A percentile compares a stretch with the other conserved stretches of the same genome.
phyloP scores from a whole-genome alignment of 2,113 vertebrate genomes.

The Aegypius monachus region DNA sequence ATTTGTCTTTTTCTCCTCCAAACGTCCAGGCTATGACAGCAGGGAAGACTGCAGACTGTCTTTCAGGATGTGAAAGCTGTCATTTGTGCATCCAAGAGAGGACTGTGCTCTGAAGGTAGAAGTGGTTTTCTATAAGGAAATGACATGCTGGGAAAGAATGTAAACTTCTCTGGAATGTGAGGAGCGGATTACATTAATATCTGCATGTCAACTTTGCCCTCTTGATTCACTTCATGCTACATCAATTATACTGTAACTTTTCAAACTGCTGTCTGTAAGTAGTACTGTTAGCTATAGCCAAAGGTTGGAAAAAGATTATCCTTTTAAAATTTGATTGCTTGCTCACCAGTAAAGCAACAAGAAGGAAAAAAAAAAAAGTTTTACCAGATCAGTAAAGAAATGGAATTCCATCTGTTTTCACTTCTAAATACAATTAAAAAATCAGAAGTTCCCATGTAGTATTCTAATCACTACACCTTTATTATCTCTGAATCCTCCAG shows the following conservation, averaged over 20 bases:
- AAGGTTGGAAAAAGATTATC: not conserved
- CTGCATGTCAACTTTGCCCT: not conserved
- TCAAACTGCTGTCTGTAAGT: not conserved
- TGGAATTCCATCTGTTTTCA: not conserved
- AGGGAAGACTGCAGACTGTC: not conserved
- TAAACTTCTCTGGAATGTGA: not conserved
- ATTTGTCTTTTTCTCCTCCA: not conserved
- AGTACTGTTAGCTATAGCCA: not conserved
- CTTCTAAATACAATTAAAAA: not conserved
- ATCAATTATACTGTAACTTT: not conserved
- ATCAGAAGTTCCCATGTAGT: not conserved
- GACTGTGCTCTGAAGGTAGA: not conserved
- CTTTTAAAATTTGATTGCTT: not conserved
- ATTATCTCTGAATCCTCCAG: not conserved
- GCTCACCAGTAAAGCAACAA: not conserved
- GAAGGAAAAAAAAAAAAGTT: not conserved
- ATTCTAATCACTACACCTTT: not conserved
- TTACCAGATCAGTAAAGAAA: not conserved
- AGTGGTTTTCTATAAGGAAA: not conserved
- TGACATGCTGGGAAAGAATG: not conserved
- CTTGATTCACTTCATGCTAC: not conserved
- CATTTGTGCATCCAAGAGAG: not conserved
- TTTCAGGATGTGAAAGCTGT: not conserved
- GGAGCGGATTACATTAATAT: not conserved
- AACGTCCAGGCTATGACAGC: not conserved